Conservation (phyloP, 2,797 vertebrate genomes). For the Coilia nasus region DNA sequence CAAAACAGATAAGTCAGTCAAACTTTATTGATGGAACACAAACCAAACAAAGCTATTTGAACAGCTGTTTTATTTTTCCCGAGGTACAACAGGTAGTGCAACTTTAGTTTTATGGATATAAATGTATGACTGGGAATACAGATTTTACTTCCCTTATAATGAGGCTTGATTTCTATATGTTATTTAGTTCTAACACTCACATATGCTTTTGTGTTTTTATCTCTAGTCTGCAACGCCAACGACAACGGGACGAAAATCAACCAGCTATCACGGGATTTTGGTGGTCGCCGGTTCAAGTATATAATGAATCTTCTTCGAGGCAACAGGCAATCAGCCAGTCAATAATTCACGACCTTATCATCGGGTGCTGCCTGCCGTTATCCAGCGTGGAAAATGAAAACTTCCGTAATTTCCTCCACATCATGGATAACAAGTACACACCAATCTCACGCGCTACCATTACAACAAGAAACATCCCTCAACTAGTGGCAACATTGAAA, state of each 20-base stretch:
- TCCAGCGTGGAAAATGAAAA: conserved; percentile 29
- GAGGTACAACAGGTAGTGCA: too few relatives aligned
- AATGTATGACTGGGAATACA: not conserved
- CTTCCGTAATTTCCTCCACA: not conserved
- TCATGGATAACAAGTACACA: not conserved
- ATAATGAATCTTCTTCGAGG: not conserved
- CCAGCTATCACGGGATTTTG: not conserved
- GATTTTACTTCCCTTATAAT: not conserved
- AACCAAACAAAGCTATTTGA: too few relatives aligned
- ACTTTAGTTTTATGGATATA: not conserved
- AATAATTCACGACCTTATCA: conserved; percentile 25
- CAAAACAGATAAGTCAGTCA: too few relatives aligned
- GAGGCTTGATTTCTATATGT: too few relatives aligned
- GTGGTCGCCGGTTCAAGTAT: not conserved
- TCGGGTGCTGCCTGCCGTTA: conserved; percentile 18
- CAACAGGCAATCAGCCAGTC: not conserved
- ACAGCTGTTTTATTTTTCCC: too few relatives aligned
- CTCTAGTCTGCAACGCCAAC: not conserved
- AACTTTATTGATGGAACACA: too few relatives aligned
- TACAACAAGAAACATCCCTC: not conserved
- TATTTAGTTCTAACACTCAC: not conserved
- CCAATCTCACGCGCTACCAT: conserved; percentile 20
- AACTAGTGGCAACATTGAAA: conserved; percentile 25
- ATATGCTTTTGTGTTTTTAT: not conserved
- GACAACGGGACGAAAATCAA: not conserved